Evolutionary conservation across 2,888 invertebrate species (phyloP), one percentile per base, ranked within the genome.

Genomic region (Noctua janthe): DNA sequence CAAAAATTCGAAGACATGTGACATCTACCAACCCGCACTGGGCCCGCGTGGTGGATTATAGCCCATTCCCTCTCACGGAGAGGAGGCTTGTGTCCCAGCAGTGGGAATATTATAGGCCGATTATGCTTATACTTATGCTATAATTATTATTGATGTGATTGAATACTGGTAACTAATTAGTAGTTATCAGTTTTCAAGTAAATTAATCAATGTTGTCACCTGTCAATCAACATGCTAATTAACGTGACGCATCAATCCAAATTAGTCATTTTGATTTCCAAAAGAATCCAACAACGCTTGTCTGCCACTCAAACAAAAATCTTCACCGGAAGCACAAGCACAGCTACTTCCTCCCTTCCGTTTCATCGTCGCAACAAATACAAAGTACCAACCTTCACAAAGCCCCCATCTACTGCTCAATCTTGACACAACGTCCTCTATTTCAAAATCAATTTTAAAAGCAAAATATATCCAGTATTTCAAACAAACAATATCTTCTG

Each of bases 381-480:
- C 87, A 74, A 78, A 82, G 74, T 75, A 67, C 72, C 54, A 56
- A 23, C 62, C 74, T n/a, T 64, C 78, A 81, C 87, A 88, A 87
- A 87, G 80, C 84, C 56, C 62, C 72, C 78, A 88, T 84, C 84
- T 76, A 75, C 75, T 77, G 67, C 76, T 78, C 89, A 90, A 85
- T 88, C 88, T 90, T 89, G 90, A 90, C 87, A 90, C 90, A 89
- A 75, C 82, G 85, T 78, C 89, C 73, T 81, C 87, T 83, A 87
- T 83, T 90, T 89, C 83, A 82, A 90, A 89, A 89, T 89, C 88
- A 89, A 90, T 89, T 89, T 89, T 83, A 85, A 89, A 90, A 89
- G 83, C 83, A 90, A 89, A 90, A 89, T 87, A 87, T 78, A 88
- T 85, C 87, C 89, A 83, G 81, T 85, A 90, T 90, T 90, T 87